phyloP scores from a whole-genome alignment of 2,113 vertebrate genomes.

The Saccopteryx leptura region DNA sequence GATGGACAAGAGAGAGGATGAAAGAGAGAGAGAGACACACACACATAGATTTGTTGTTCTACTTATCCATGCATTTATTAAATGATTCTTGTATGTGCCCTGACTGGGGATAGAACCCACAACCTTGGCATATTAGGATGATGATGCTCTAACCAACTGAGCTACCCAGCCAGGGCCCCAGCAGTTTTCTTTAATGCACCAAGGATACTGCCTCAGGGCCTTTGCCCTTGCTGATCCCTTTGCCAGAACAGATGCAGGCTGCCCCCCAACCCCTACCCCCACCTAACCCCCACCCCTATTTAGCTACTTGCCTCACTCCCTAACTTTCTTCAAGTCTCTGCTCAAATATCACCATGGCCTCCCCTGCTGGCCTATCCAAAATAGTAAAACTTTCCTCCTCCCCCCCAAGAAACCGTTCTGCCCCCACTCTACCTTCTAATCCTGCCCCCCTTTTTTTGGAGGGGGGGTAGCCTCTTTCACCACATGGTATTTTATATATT shows the following conservation, averaged over 20 bases:
- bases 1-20: too few species aligned
- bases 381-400: too few species aligned
- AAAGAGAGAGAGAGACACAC: too few species aligned
- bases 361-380: neutral
- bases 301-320: too few species aligned
- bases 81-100: too few species aligned
- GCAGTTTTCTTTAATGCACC: neutral
- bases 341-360: neutral
- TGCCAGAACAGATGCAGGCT: neutral
- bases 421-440: neutral
- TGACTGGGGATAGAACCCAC: too few species aligned
- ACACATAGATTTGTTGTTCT: too few species aligned
- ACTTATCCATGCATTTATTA: too few species aligned
- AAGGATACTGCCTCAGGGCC: neutral
- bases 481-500: neutral
- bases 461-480: neutral
- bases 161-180: neutral
- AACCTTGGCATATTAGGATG: too few species aligned
- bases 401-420: neutral
- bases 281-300: fast-evolving
- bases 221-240: neutral
- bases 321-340: neutral
- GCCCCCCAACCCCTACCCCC: fast-evolving
- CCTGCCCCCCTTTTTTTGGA: neutral
- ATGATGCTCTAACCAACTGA: too few species aligned